Conservation (phyloP, 2,888 invertebrate species). For the Zygothrica quintamaculata region DNA sequence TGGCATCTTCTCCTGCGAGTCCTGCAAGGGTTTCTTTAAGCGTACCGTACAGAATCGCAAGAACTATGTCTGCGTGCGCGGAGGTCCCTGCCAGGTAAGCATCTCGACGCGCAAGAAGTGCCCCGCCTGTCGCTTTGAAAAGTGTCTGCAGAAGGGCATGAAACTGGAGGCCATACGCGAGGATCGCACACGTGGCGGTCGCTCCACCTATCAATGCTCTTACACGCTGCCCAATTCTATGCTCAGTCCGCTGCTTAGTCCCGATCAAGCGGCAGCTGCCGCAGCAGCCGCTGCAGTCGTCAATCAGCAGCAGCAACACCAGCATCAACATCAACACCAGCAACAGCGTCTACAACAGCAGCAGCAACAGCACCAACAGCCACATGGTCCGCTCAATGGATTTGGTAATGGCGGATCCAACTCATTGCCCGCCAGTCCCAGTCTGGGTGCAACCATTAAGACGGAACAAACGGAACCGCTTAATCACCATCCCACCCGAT, state of each 20-base stretch:
- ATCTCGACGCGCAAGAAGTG: constrained; percentile 98
- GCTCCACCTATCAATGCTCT: constrained; percentile 97
- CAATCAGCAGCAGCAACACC: constrained; percentile 63
- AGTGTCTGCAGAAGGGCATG: constrained; percentile 98
- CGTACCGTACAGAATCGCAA: constrained; percentile 99
- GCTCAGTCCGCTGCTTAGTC: constrained; percentile 85
- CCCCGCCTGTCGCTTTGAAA: constrained; percentile 98
- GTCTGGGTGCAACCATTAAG: constrained; percentile 84
- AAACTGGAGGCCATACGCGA: constrained; percentile 98
- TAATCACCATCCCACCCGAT: constrained; percentile 46
- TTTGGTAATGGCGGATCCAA: constrained; percentile 54
- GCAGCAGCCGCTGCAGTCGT: constrained; percentile 54
- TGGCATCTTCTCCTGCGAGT: constrained; percentile 98
- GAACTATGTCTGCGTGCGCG: constrained; percentile 96
- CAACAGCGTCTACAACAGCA: constrained; percentile 63
- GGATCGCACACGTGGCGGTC: constrained; percentile 96
- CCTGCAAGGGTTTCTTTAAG: constrained; percentile 99
- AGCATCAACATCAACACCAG: constrained; percentile 57
- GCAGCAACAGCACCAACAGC: constrained; percentile 38
- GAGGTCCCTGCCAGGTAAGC: constrained; percentile 95
- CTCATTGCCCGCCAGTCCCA: constrained; percentile 78
- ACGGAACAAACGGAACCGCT: constrained; percentile 84
- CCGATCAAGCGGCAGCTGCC: constrained; percentile 82
- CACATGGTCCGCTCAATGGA: constrained; percentile 56
- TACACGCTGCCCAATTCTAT: constrained; percentile 92